Evolutionary conservation across 2,888 invertebrate species (phyloP).

Genomic region (Halictus quadricinctus): DNA sequence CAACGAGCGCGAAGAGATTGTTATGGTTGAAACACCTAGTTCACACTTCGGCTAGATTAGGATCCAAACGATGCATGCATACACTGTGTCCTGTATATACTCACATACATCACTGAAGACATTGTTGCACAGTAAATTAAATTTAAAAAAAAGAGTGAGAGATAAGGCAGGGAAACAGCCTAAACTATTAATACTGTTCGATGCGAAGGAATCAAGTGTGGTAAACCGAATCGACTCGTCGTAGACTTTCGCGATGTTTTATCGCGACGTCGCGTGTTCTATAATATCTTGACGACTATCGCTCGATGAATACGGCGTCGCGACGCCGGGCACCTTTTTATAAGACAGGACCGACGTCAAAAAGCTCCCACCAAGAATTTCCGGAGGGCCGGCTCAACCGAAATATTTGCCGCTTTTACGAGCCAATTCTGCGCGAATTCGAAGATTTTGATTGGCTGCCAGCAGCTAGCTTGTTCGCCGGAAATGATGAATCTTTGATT

Average conservation of each 20-base stretch:
- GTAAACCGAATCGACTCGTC: background rate
- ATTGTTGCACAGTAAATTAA: conserved; percentile 55
- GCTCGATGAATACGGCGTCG: conserved; percentile 75
- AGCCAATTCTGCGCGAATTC: conserved; percentile 73
- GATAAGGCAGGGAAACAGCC: background rate
- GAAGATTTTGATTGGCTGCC: conserved; percentile 74
- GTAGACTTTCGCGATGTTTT: background rate
- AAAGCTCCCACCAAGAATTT: conserved; percentile 70
- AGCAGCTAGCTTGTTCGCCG: conserved; percentile 68
- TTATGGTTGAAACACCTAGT: background rate
- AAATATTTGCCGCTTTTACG: conserved; percentile 74
- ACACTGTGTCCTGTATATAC: conserved; percentile 56
- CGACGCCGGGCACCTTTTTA: conserved; percentile 76
- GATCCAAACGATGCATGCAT: background rate
- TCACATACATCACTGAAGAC: conserved; percentile 78
- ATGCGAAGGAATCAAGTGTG: conserved; percentile 11
- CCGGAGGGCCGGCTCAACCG: conserved; percentile 55
- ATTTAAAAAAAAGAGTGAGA: background rate
- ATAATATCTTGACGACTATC: conserved; percentile 60
- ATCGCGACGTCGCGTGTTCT: conserved; percentile 13
- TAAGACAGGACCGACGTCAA: conserved; percentile 74
- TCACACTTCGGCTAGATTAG: background rate
- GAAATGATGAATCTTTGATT: conserved; percentile 73
- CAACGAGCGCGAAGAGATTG: conserved; percentile 19
- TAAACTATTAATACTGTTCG: conserved; percentile 66